Conservation (phyloP, 2,113 vertebrate genomes). For the Amphiprion percula region DNA sequence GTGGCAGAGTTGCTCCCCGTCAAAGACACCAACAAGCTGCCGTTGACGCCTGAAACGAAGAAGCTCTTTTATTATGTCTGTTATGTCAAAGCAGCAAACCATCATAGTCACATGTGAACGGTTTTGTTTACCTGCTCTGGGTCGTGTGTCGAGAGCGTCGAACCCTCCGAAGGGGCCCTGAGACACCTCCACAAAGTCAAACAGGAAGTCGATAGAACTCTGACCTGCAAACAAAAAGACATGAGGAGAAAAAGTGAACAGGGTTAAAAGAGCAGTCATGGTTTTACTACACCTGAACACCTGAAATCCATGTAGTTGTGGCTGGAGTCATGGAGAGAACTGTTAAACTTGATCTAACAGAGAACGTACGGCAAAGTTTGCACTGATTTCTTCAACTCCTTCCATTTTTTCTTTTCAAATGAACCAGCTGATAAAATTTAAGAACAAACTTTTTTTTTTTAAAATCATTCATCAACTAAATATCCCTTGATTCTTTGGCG, state of each 20-base stretch:
- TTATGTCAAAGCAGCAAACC: not conserved
- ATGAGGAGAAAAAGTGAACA: not conserved
- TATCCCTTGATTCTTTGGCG: no score
- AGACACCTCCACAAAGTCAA: constrained; percentile 67
- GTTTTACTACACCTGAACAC: not conserved
- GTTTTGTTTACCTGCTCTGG: constrained; percentile 57
- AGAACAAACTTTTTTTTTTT: no score
- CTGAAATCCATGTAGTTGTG: not conserved
- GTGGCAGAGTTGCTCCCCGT: constrained; percentile 53
- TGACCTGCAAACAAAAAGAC: constrained; percentile 57
- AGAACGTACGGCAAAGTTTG: no score
- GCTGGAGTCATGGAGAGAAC: no score
- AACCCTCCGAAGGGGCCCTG: constrained; percentile 47
- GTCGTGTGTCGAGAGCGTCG: constrained; percentile 61
- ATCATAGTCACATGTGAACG: not conserved
- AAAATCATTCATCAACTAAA: no score
- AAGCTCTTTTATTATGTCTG: accelerated
- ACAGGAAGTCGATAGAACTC: constrained; percentile 72
- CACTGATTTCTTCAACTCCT: no score
- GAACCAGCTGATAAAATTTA: no score
- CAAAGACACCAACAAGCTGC: constrained; percentile 69
- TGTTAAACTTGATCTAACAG: no score
- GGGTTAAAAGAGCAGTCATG: not conserved
- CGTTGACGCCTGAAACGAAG: constrained; percentile 51
- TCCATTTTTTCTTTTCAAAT: no score